Evolutionary conservation across 2,888 invertebrate genomes (phyloP), one percentile per base, ranked within the genome.

Genomic region (Nomada lathburiana): DNA sequence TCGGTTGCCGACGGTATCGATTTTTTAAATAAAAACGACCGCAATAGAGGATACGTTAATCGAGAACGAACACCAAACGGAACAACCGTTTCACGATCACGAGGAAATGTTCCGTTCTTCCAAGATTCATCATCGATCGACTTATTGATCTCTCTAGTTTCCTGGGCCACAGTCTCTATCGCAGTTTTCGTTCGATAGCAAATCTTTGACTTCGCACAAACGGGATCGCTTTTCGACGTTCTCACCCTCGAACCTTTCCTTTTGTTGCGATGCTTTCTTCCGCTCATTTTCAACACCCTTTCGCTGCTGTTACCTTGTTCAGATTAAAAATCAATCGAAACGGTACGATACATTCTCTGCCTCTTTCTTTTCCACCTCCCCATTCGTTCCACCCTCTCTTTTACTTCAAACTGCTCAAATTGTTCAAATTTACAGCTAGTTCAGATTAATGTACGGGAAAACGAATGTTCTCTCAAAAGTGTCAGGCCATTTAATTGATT

Each of bases 261-360:
- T 29, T 18, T 71, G 63, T 52, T 82, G 72, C 68, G 36, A 62
- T 3, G 23, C 10, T 85, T 87, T 36, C 75, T 89, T 0, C 88
- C 82, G 5, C 86, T 86, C 89, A 89, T 88, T 47, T 9, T 80
- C 47, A 5, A 23, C 4, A 9, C 16, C 2, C 13, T 20, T 26
- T 7, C n/a, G 2, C 4, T 36, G 0, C 13, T 2, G 10, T 36
- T 23, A 16, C 1, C 29, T n/a, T 23, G 13, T 36, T 13, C 11
- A 13, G 50, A 67, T 50, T 57, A 59, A 5, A 42, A 42, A 53
- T 50, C 29, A 29, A 59, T n/a, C n/a, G 13, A 65, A n/a, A 71
- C 57, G 36, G 36, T 36, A 69, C 13, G 59, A 18, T 44, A 2
- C 68, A 52, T n/a, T 26, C 71, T 47, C 36, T 4, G 2, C 10